Evolutionary conservation across 2,888 invertebrate genomes (phyloP), one percentile per base, ranked within the genome.

Genomic region (Cryptophagus acutangulus): DNA sequence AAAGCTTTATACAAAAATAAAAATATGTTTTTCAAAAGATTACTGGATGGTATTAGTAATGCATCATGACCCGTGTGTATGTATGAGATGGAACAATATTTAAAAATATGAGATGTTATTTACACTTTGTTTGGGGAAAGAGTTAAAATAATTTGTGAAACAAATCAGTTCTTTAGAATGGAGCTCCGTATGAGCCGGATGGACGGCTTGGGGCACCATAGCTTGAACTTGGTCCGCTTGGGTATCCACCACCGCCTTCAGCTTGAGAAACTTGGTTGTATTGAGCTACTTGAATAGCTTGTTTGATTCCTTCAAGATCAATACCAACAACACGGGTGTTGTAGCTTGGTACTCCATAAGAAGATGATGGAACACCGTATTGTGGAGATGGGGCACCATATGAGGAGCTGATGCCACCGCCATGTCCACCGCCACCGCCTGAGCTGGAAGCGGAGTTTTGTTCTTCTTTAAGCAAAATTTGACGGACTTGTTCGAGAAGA

Each of bases 271-370:
- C 69, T 72, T 87, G 87, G 55, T 83, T 78, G 76, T 82, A 88
- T 62, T 89, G 87, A 29, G 89, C 89, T 49, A 89, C 88, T 68
- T 89, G 88, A 71, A 89, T 84, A 56, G 87, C 88, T 60, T 87
- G 88, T 61, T 86, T 84, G 61, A 88, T 84, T 49, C 85, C 87
- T 59, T 88, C 89, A 49, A 89, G 81, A 70, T 87, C 83, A 70
- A 89, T 82, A 52, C 88, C 89, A 54, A 87, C 86, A 40, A 89
- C 87, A 56, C 83, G 78, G 51, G 77, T 73, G 41, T 61, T 57
- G 47, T 69, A 66, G 61, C 68, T 71, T 62, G 70, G 82, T 49
- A 74, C 82, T 46, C 83, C 84, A 69, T 83, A 83, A 45, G 74
- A 73, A 0, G 81, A 74, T 34, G 81, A 80, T 42, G 84, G 84